A percentile compares a stretch with the other conserved stretches of the same genome.
phyloP scores from a whole-genome alignment of 2,113 vertebrate species.

The Notothenia rossii region DNA sequence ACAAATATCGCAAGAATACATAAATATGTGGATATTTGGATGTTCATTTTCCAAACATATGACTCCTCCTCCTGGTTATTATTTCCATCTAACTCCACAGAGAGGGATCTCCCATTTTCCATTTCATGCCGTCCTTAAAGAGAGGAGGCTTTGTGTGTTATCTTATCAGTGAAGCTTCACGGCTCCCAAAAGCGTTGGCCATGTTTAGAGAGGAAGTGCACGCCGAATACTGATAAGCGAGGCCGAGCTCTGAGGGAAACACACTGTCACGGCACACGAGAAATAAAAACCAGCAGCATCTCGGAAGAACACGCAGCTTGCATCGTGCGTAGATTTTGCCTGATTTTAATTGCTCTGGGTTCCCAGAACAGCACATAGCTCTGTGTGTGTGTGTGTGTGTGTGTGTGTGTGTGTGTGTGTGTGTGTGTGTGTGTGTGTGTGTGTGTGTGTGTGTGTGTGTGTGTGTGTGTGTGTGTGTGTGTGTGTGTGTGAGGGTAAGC shows the following conservation, averaged over 20 bases:
- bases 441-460: slow-evolving; percentile 20
- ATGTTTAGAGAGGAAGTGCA: slow-evolving; percentile 73
- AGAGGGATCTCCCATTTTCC: slow-evolving; percentile 53
- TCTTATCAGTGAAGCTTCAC: slow-evolving; percentile 73
- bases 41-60: slow-evolving; percentile 42
- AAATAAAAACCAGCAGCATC: slow-evolving; percentile 27
- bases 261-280: slow-evolving; percentile 2
- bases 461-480: no score
- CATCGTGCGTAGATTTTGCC: slow-evolving; percentile 4
- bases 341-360: slow-evolving; percentile 70
- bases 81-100: slow-evolving; percentile 23
- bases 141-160: slow-evolving; percentile 68
- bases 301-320: background rate
- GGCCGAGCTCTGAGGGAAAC: slow-evolving; percentile 42
- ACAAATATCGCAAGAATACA: no score
- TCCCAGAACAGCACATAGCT: slow-evolving; percentile 38
- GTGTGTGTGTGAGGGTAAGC: background rate
- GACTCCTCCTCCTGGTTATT: slow-evolving; percentile 9
- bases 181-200: slow-evolving; percentile 75
- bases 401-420: slow-evolving; percentile 5
- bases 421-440: slow-evolving; percentile 2
- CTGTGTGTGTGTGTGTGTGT: slow-evolving; percentile 34
- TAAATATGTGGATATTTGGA: background rate
- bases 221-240: slow-evolving; percentile 71
- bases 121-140: slow-evolving; percentile 64